Base-by-base conservation (phyloP, 2,888 invertebrate species). In the Nasonovia ribisnigri region DNA sequence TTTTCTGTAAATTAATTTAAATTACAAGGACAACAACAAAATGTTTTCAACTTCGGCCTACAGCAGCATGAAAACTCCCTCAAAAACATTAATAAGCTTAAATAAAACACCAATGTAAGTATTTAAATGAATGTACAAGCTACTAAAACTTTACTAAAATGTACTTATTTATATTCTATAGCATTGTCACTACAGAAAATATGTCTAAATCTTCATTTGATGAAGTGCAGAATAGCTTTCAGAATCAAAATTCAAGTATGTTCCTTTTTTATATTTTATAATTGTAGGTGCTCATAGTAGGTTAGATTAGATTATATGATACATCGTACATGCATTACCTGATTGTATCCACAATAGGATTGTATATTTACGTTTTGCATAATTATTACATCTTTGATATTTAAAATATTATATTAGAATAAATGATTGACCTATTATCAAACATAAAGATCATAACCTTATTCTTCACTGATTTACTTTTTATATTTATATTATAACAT, bases 31-130 rank as follows among this genome's bases (percentile, higher is more conserved):
- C 42, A 48, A 48, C 24, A 60, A 42, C 60, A 86, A 90, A 93
- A 89, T 26, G 46, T 77, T 36, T 43, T n/a, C 24, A 26, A 93
- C 48, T 60, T 51, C 90, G 11, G 8, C 48, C 42, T 84, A 51
- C 2, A 77, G 42, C 43, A 48, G 16, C 26, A 91, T 36, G 13
- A 84, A 60, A 87, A 67, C 36, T 87, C 26, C 46, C 10, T 84
- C 57, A 29, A 93, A 89, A 93, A 89, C 46, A 84, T 11, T 84
- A 36, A 10, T 93, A 42, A 89, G 48, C 20, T 2, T 57, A 26
- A 84, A 89, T 46, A 93, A 84, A 57, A 93, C 93, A 60, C 90
- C 93, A 11, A 90, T 93, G 93, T 93, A 87, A 90, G 93, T 93
- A 90, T 84, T 93, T 13, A 57, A 57, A 84, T 46, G 8, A 48